Base-by-base conservation (phyloP, 1,140 invertebrate species). In the Chrysoperla carnea region DNA sequence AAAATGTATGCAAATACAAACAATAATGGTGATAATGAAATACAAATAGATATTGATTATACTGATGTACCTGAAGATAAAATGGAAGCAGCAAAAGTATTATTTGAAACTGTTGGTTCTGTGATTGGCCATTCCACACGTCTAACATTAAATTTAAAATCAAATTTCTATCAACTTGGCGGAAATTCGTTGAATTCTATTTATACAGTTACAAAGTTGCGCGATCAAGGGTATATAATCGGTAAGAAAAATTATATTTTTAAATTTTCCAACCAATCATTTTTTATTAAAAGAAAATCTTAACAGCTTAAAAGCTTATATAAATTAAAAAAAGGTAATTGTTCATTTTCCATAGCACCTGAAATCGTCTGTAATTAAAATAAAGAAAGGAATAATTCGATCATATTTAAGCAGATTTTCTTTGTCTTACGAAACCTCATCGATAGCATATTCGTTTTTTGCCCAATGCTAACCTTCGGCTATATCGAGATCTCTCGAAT, bases 111-210 rank as follows among this genome's bases (percentile, higher is more conserved):
- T 0, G 69, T 86, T 0, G 74, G 74, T 1, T 66, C 72, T 1
- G 76, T 83, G 0, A 69, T 86, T 23, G 76, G 76, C 7, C 60
- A 69, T 14, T 66, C 72, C 1, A 65, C 68, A 0, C 61, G 78
- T 23, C 62, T 67, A 1, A 61, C 64, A 1, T 53, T 85, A 0
- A 69, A 69, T 1, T 46, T 73, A 0, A 60, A 70, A 8, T 68
- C 76, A 1, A 86, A 84, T 50, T 91, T 88, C 57, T 89, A 84
- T 53, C 73, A 85, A 44, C 64, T 88, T 27, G 86, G 86, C 9
- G 85, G 86, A 13, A 87, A 89, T 54, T 89, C 85, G 0, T 63
- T 91, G 1, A 89, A 89, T 55, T 86, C 84, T 0, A 76, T 90
- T 31, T 79, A 74, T 43, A 85, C 82, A 0, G 80, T 90, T 5